Evolutionary conservation across 2,113 vertebrate genomes (phyloP), one percentile per base, ranked within the genome.

Genomic region (Ictalurus furcatus): DNA sequence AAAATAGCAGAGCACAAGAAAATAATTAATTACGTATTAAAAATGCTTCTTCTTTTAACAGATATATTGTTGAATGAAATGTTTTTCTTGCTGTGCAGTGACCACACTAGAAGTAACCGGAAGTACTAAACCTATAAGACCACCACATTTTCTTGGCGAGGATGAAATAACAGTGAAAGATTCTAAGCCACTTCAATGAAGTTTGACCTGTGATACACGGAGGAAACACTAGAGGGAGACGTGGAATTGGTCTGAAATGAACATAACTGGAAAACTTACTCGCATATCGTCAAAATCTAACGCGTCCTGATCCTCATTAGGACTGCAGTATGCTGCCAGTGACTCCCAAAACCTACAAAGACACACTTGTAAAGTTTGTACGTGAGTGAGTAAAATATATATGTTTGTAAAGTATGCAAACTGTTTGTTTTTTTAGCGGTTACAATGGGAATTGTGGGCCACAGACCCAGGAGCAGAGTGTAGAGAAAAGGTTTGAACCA

Each of bases 201-300:
- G n/a, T 6, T 58, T n/a, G 12, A 82, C 52, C 4, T 69, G 1
- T 25, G n/a, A 73, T 9, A 37, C 14, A 71, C 30, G 2, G 21
- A 85, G 4, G 4, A 58, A 74, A 58, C 85, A 37, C 69, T 59
- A 86, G 85, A 59, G 85, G 85, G 85, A 30, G 54, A 86, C 85
- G 6, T 40, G 19, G 19, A 73, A 14, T 40, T 37, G 67, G 0
- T 16, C 52, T 74, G 9, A 52, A 56, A 1, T 40, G 30, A 84
- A 84, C 16, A 5, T 8, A 21, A 19, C 21, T 58, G 16, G 54
- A 12, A 7, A n/a, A 14, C 13, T 19, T 56, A 30, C 48, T 30
- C 6, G 25, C 23, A 54, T 44, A 5, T 23, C 30, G 16, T 56
- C 19, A 48, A 52, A 52, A 6, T 48, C 6, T 6, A 48, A 48